Evolutionary conservation across 2,888 invertebrate genomes (phyloP).

Genomic region (Volucella zonaria): DNA sequence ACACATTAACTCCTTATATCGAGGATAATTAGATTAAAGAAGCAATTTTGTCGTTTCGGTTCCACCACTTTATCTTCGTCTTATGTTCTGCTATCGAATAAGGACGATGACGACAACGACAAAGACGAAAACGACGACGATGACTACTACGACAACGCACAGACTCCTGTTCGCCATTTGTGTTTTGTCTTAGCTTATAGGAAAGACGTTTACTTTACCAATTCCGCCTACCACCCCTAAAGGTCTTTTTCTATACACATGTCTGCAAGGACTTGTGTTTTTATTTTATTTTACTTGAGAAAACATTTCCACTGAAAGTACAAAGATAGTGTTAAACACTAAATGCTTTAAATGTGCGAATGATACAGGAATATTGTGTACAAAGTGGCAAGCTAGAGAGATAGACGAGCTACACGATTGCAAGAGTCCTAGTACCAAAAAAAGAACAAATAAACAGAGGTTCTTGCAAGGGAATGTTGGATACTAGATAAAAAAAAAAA

Average conservation of each 20-base stretch:
- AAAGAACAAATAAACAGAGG: conserved; percentile 47
- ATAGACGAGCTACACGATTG: conserved; percentile 41
- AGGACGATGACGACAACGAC: conserved; percentile 1
- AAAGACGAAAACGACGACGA: conserved; percentile 13
- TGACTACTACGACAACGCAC: conserved; percentile 8
- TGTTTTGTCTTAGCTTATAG: conserved; percentile 43
- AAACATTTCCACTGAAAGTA: conserved; percentile 60
- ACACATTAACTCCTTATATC: conserved; percentile 74
- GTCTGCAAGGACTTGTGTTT: background rate
- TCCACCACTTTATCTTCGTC: conserved; percentile 69
- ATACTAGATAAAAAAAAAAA: conserved; percentile 10
- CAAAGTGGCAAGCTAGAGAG: conserved; percentile 34
- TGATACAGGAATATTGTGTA: conserved; percentile 46
- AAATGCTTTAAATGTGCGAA: conserved; percentile 64
- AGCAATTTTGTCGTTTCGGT: conserved; percentile 71
- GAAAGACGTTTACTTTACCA: conserved; percentile 39
- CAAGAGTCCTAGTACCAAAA: background rate
- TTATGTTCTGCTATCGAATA: conserved; percentile 35
- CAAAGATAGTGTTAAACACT: conserved; percentile 64
- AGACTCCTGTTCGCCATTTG: conserved; percentile 39
- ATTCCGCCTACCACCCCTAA: background rate
- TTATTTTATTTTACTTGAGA: conserved; percentile 35
- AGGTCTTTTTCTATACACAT: conserved; percentile 16
- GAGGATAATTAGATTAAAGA: conserved; percentile 73
- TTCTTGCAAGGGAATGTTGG: conserved; percentile 31